These are phyloP conservation scores for Psilopsiagon aymara DNA, from an alignment of 2,113 vertebrate genomes.

Conservation along the genomic window DNA sequence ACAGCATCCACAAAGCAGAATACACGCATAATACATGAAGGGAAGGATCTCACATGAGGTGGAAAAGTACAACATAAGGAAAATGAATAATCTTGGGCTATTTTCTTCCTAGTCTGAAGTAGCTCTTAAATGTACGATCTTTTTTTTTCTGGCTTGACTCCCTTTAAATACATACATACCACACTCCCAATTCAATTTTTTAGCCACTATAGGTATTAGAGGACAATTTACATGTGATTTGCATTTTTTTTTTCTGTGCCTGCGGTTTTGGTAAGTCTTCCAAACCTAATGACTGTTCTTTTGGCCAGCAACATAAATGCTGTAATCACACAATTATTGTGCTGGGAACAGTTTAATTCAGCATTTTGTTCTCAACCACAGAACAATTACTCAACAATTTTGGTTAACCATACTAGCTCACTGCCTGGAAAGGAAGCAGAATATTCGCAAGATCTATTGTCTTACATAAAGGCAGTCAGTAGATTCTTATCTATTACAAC, in stretches of 20 bases:
- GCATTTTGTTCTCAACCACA: slow-evolving; percentile 90
- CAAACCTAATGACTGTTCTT: slow-evolving; percentile 86
- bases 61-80: background rate
- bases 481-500: slow-evolving; percentile 51
- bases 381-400: slow-evolving; percentile 97
- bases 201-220: slow-evolving; percentile 77
- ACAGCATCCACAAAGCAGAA: background rate
- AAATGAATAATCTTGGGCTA: slow-evolving; percentile 24
- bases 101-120: slow-evolving; percentile 54
- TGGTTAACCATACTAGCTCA: slow-evolving; percentile 90
- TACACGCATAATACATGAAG: background rate
- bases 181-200: slow-evolving; percentile 63
- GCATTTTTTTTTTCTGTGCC: slow-evolving; percentile 76
- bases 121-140: slow-evolving; percentile 29
- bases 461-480: slow-evolving; percentile 77
- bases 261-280: slow-evolving; percentile 84
- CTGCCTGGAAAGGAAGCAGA: slow-evolving; percentile 83
- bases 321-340: slow-evolving; percentile 94
- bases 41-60: background rate
- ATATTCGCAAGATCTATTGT: slow-evolving; percentile 84
- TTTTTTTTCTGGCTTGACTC: slow-evolving; percentile 50
- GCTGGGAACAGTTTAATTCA: slow-evolving; percentile 90
- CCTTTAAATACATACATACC: slow-evolving; percentile 63
- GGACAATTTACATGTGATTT: slow-evolving; percentile 81
- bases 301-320: slow-evolving; percentile 86